Conservation (phyloP, 2,888 invertebrate genomes). For the Holacanthella duospinosa region DNA sequence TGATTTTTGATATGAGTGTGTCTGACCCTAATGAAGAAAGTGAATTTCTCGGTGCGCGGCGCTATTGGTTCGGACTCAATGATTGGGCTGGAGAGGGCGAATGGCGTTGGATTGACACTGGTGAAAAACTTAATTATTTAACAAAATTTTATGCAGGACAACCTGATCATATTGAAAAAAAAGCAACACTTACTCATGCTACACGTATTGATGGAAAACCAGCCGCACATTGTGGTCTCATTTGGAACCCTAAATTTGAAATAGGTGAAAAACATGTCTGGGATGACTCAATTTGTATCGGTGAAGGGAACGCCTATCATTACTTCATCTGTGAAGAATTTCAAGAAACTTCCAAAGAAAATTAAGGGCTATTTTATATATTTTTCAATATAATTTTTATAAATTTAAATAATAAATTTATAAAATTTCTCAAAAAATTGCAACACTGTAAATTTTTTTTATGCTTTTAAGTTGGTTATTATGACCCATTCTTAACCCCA, state of each 20-base stretch:
- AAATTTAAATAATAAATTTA: too few species aligned
- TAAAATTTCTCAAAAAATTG: too few species aligned
- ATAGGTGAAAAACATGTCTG: background rate
- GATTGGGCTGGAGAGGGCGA: background rate
- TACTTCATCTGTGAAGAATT: background rate
- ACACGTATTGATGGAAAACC: background rate
- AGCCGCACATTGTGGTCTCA: background rate
- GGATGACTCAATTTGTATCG: background rate
- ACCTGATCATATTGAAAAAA: background rate
- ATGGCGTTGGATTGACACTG: constrained; percentile 3
- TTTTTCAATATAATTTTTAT: too few species aligned
- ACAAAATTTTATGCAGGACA: background rate
- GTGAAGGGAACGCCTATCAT: background rate
- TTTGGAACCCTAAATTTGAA: constrained; percentile 1
- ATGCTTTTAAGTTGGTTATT: too few species aligned
- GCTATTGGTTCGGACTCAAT: background rate
- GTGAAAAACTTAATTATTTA: background rate
- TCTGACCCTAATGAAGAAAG: background rate
- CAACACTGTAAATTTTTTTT: too few species aligned
- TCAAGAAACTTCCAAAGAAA: too few species aligned
- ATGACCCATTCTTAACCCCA: too few species aligned
- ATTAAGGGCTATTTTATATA: too few species aligned
- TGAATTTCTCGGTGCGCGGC: background rate
- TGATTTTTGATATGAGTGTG: background rate
- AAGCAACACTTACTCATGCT: background rate